These are phyloP conservation scores for Merops nubicus DNA, from an alignment of 2,113 vertebrate species.

Conservation along the genomic window DNA sequence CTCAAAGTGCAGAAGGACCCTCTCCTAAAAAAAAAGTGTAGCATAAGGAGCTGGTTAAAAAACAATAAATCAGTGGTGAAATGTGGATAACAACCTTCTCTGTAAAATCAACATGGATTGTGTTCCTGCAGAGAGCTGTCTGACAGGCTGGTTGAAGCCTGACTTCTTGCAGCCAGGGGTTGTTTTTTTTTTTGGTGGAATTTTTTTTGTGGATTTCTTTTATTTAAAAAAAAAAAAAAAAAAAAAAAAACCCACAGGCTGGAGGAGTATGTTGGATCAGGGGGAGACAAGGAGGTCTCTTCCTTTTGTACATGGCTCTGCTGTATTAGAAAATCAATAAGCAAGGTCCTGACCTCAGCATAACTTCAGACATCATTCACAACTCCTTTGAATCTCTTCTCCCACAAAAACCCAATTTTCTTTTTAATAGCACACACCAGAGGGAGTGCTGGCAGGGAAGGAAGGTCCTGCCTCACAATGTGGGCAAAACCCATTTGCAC, in stretches of 20 bases:
- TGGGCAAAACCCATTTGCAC: background rate
- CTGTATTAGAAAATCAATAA: constrained; percentile 72
- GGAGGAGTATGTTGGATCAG: constrained; percentile 9
- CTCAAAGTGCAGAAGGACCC: constrained; percentile 70
- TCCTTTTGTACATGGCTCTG: constrained; percentile 57
- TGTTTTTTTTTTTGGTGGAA: background rate
- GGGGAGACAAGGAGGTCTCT: constrained; percentile 27
- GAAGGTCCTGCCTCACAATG: background rate
- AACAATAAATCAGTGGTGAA: constrained; percentile 88
- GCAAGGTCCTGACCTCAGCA: constrained; percentile 64
- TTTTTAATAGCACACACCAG: background rate
- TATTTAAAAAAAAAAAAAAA: background rate
- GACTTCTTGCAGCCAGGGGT: constrained; percentile 64
- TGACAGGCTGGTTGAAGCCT: constrained; percentile 76
- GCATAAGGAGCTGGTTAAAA: constrained; percentile 89
- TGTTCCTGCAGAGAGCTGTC: constrained; percentile 80
- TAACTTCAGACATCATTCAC: constrained; percentile 70
- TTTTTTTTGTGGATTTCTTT: too few species aligned
- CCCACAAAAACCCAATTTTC: background rate
- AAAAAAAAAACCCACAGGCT: too few species aligned
- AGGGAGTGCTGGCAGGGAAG: background rate
- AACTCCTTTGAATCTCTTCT: constrained; percentile 10
- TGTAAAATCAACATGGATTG: constrained; percentile 87
- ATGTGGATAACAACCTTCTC: constrained; percentile 86
- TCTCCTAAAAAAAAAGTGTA: background rate